Percentiles rank a stretch among this genome's conserved stretches.
phyloP scores from a whole-genome alignment of 2,888 invertebrate genomes.

The Drosophila ezoana region DNA sequence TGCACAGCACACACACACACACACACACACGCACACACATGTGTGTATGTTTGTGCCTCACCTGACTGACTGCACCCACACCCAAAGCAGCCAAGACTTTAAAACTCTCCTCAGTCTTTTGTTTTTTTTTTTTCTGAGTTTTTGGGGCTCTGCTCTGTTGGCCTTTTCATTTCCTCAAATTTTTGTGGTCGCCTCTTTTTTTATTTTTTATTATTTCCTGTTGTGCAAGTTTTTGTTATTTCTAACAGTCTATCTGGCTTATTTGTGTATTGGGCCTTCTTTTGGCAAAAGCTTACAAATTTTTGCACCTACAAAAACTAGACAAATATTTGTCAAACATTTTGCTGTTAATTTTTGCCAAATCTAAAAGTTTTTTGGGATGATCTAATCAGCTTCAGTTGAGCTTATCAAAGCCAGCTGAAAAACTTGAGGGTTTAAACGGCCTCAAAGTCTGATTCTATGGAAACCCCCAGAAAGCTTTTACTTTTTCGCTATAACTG shows the following conservation, averaged over 20 bases:
- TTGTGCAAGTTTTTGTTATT: conserved; percentile 41
- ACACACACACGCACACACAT: conserved; percentile 13
- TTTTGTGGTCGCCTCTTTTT: conserved; percentile 15
- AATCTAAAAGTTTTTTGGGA: conserved; percentile 5
- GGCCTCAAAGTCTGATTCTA: conserved; percentile 13
- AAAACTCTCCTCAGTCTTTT: conserved; percentile 19
- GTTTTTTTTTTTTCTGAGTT: conserved; percentile 5
- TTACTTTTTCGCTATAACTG: conserved; percentile 22
- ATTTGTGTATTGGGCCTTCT: not conserved
- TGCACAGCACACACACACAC: conserved; percentile 51
- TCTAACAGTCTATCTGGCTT: not conserved
- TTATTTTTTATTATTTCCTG: conserved; percentile 50
- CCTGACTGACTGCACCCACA: conserved; percentile 65
- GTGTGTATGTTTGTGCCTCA: conserved; percentile 40
- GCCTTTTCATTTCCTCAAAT: conserved; percentile 64
- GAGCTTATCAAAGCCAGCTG: conserved; percentile 14
- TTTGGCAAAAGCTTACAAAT: conserved; percentile 61
- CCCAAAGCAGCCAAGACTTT: conserved; percentile 16
- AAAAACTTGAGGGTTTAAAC: not conserved
- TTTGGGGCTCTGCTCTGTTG: conserved; percentile 42
- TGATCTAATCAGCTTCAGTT: conserved; percentile 52
- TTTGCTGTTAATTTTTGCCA: conserved; percentile 6
- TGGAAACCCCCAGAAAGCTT: conserved; percentile 2
- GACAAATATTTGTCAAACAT: conserved; percentile 45
- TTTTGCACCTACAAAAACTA: conserved; percentile 63